A percentile compares a stretch with the other conserved stretches of the same genome.
Conservation (phyloP, 1,140 invertebrate species). For the Meloidogyne hapla region DNA sequence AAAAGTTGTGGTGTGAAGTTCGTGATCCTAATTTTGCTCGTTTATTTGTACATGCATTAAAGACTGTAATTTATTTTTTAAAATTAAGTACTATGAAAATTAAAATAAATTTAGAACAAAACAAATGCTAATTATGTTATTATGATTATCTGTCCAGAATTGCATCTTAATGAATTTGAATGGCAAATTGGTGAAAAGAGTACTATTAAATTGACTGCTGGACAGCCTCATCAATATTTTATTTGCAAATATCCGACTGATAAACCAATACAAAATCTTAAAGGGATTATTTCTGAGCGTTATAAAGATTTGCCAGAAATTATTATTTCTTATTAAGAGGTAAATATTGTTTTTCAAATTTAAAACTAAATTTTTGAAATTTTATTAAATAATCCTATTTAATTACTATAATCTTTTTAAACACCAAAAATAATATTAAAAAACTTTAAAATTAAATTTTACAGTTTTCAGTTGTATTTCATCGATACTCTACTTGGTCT, state of each 20-base stretch:
- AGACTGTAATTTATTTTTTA: background rate
- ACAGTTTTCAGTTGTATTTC: too few species aligned
- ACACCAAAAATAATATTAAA: too few species aligned
- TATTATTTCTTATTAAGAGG: background rate
- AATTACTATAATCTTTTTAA: too few species aligned
- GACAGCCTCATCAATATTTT: background rate
- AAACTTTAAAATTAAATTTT: too few species aligned
- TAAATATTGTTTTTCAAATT: too few species aligned
- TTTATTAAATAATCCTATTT: too few species aligned
- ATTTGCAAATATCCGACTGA: background rate
- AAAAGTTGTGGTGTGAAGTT: background rate
- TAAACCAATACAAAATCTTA: background rate
- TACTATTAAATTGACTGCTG: background rate
- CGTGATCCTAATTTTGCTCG: background rate
- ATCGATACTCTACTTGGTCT: too few species aligned
- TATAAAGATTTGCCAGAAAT: background rate
- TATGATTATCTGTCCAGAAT: background rate
- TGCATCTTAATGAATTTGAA: background rate
- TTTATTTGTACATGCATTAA: background rate
- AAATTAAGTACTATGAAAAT: too few species aligned
- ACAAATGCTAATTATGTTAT: background rate
- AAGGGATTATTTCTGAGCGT: background rate
- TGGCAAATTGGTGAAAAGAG: background rate
- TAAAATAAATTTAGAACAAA: background rate
- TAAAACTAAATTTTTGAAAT: background rate